These are phyloP conservation scores for Trissolcus japonicus DNA, from an alignment of 2,888 invertebrate species.

Conservation along the genomic window DNA sequence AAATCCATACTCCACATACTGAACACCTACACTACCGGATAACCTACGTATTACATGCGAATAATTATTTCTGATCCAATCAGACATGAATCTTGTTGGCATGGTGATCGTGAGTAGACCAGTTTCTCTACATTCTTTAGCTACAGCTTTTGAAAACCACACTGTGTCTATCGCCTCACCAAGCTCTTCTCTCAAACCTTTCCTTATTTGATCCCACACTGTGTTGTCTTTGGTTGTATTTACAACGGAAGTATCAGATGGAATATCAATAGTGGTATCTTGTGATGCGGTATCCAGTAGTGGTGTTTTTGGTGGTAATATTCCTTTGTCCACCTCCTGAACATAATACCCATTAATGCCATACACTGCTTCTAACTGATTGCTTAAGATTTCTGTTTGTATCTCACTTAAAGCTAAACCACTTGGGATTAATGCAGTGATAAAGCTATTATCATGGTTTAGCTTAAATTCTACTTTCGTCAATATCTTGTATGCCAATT, in stretches of 20 bases:
- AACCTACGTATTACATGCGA: too few species aligned
- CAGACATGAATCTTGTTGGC: neutral
- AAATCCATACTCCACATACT: too few species aligned
- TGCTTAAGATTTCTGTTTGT: constrained; percentile 1
- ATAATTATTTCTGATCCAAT: neutral
- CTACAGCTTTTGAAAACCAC: neutral
- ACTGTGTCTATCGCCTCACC: neutral
- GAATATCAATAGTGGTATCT: neutral
- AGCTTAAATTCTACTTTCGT: constrained; percentile 3
- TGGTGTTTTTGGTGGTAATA: neutral
- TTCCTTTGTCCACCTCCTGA: neutral
- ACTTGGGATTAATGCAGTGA: neutral
- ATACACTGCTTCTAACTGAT: constrained; percentile 1
- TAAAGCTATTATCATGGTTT: constrained; percentile 1
- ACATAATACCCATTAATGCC: constrained; percentile 3
- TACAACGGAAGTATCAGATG: neutral
- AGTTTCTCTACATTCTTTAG: neutral
- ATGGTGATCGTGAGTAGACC: neutral
- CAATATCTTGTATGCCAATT: neutral
- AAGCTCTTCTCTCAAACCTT: neutral
- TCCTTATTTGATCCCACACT: neutral
- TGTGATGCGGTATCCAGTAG: neutral
- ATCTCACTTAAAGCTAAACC: neutral
- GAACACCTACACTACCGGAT: too few species aligned
- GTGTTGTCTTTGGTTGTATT: neutral